phyloP scores from a whole-genome alignment of 2,888 invertebrate species.

The Nasonovia ribisnigri region DNA sequence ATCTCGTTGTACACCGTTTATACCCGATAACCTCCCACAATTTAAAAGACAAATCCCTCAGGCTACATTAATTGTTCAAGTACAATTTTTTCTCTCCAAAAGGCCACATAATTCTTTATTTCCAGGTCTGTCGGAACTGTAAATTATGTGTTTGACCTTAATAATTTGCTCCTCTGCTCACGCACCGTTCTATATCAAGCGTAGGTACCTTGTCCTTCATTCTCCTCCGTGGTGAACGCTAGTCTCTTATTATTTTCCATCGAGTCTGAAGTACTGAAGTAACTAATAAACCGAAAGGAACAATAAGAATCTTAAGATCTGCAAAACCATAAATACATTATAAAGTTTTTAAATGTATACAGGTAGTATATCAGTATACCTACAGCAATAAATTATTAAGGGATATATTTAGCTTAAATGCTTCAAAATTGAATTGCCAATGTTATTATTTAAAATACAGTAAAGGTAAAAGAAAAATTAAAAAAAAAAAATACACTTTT shows the following conservation, averaged over 20 bases:
- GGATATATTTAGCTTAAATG: not conserved
- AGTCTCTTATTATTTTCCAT: not conserved
- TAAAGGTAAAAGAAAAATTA: too few relatives aligned
- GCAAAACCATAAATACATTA: not conserved
- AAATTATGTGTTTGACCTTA: slow-evolving; percentile 54
- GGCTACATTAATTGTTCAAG: slow-evolving; percentile 63
- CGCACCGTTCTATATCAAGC: not conserved
- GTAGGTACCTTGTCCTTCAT: not conserved
- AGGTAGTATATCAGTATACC: too few relatives aligned
- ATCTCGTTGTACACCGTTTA: slow-evolving; percentile 14
- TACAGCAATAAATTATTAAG: not conserved
- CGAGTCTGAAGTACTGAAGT: not conserved
- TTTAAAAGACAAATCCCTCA: slow-evolving; percentile 63
- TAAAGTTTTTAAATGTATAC: not conserved
- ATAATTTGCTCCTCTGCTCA: slow-evolving; percentile 20
- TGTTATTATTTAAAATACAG: not conserved
- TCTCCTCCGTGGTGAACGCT: too few relatives aligned
- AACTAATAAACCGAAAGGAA: not conserved
- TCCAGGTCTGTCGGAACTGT: slow-evolving; percentile 40
- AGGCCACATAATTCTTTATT: slow-evolving; percentile 61
- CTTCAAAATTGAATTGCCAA: not conserved
- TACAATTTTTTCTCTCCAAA: slow-evolving; percentile 34
- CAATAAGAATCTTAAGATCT: not conserved
- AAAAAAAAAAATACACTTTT: not conserved
- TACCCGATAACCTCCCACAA: slow-evolving; percentile 43